Conservation (phyloP, 2,888 invertebrate genomes). For the Meghimatium bilineatum region DNA sequence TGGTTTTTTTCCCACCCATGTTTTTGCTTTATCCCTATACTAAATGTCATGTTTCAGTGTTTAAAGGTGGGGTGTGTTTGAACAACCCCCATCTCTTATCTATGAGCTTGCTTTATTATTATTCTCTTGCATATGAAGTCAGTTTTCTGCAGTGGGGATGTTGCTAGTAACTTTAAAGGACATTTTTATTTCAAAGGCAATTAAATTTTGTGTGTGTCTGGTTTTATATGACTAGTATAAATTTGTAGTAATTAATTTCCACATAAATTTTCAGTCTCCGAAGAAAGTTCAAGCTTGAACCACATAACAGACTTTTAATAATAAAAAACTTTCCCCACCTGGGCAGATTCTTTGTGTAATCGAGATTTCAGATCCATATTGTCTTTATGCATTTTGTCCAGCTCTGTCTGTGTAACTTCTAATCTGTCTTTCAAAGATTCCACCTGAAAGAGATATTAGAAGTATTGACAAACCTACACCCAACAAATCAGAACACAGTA, state of each 20-base stretch:
- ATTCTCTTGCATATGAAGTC: too few species aligned
- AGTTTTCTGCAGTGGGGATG: too few species aligned
- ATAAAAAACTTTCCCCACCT: slow-evolving; percentile 57
- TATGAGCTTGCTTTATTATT: too few species aligned
- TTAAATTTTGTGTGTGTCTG: background rate
- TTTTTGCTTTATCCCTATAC: too few species aligned
- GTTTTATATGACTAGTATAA: background rate
- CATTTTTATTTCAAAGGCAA: too few species aligned
- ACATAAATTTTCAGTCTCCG: background rate
- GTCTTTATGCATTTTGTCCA: slow-evolving; percentile 68
- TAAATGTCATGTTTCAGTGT: too few species aligned
- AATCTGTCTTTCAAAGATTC: slow-evolving; percentile 69
- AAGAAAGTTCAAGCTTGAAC: background rate
- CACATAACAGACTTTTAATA: background rate
- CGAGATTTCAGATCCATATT: slow-evolving; percentile 69
- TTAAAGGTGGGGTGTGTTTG: too few species aligned
- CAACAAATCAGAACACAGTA: background rate
- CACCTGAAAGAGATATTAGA: slow-evolving; percentile 56
- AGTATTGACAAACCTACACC: background rate
- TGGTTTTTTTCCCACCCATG: too few species aligned
- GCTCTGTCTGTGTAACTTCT: slow-evolving; percentile 67
- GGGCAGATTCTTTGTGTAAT: slow-evolving; percentile 64
- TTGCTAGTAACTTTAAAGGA: too few species aligned
- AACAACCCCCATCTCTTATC: too few species aligned
- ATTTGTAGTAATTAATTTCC: too few species aligned